These are phyloP conservation scores for Agrypnus murinus DNA, from an alignment of 2,888 invertebrate species.

Conservation along the genomic window DNA sequence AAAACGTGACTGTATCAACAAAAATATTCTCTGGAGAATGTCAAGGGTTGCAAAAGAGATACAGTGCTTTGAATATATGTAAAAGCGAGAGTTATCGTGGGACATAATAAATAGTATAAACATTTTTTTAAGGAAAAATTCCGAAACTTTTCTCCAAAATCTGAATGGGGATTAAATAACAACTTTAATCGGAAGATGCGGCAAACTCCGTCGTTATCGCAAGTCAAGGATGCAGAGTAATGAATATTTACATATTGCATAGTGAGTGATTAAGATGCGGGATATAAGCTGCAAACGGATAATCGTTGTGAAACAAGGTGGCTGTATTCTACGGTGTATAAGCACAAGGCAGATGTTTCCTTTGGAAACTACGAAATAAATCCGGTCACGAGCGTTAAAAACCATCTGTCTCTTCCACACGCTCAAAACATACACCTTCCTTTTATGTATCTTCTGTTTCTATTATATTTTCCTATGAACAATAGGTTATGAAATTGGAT, in stretches of 20 bases:
- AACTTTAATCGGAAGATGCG: too few relatives aligned
- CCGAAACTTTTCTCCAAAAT: too few relatives aligned
- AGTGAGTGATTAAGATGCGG: conserved; percentile 13
- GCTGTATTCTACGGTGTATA: neutral
- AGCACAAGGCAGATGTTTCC: conserved; percentile 15
- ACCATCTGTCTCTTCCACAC: conserved; percentile 22
- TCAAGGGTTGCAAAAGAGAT: neutral
- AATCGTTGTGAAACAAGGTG: conserved; percentile 10
- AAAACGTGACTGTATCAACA: conserved; percentile 24
- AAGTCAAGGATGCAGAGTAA: neutral
- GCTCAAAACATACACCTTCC: too few relatives aligned
- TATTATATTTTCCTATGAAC: too few relatives aligned
- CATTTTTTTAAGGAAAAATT: too few relatives aligned
- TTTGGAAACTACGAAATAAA: conserved; percentile 8
- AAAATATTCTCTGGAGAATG: neutral
- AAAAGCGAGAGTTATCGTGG: too few relatives aligned
- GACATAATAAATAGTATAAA: too few relatives aligned
- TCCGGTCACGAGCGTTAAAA: conserved; percentile 23
- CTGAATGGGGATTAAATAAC: too few relatives aligned
- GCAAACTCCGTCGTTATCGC: too few relatives aligned
- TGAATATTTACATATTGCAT: conserved; percentile 26
- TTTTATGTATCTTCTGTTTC: too few relatives aligned
- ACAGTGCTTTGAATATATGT: too few relatives aligned
- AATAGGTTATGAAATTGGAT: too few relatives aligned
- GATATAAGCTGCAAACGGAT: neutral